Conservation (phyloP, 2,797 vertebrate genomes). For the Spheniscus humboldti region DNA sequence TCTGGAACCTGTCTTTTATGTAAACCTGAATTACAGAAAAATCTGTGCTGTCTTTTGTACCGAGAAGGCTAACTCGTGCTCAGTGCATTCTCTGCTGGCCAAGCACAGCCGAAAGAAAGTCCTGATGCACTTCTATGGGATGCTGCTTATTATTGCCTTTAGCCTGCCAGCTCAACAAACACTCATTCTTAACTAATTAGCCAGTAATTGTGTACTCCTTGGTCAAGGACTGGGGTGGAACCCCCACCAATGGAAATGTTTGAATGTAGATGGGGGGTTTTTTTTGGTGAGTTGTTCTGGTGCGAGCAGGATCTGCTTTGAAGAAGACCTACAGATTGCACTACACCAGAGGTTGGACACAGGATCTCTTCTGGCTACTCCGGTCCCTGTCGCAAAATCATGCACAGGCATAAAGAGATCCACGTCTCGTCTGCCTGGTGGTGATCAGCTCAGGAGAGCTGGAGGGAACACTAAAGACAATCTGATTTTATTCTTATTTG, state of each 20-base stretch:
- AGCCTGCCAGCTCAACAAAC: background rate
- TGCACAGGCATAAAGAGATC: background rate
- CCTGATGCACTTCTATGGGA: background rate
- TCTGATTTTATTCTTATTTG: background rate
- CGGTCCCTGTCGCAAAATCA: background rate
- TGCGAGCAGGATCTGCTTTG: background rate
- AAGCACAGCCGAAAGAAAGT: background rate
- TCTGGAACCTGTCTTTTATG: background rate
- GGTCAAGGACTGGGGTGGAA: background rate
- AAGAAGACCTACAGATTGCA: background rate
- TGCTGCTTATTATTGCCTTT: background rate
- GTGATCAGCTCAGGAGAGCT: background rate
- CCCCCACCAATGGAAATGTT: background rate
- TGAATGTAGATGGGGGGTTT: background rate
- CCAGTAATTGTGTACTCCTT: background rate
- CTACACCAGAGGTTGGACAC: background rate
- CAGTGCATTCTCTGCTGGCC: background rate
- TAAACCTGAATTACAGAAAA: background rate
- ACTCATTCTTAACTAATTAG: background rate
- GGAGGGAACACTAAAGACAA: background rate
- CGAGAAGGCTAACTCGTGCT: background rate
- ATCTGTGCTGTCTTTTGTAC: background rate
- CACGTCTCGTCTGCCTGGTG: background rate
- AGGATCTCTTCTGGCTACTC: background rate
- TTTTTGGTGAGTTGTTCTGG: background rate